Base-by-base conservation (phyloP, 1,140 invertebrate species). In the Zaprionus camerounensis region DNA sequence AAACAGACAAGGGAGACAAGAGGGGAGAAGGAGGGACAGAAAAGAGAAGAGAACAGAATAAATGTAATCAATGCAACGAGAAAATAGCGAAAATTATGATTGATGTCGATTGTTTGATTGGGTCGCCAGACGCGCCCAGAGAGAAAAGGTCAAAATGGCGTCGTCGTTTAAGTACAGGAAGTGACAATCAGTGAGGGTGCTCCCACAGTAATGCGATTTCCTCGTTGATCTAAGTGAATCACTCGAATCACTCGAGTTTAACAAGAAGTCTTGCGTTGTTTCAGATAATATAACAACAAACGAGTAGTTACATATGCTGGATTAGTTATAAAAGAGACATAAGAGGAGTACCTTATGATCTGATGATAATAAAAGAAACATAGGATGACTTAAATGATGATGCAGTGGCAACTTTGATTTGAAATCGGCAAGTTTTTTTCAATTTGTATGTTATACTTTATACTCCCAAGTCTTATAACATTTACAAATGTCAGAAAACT, bases 81-180 rank as follows among this genome's bases (percentile, higher is more conserved):
- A 78, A 78, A 84, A 88, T 78, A 73, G 68, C 69, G 70, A 88
- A 88, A 90, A 90, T 90, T 79, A 84, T 90, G 84, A 90, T 88
- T 88, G 84, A 88, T 90, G 81, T 81, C 84, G 85, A 88, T 90
- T 88, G 84, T 88, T 88, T 84, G 84, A 88, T 88, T 88, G 85
- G 84, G 75, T 71, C 49, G 75, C 75, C 74, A 76, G 64, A 69
- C 67, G 66, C 55, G 66, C 55, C n/a, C 53, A 67, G 17, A 38
- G n/a, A 46, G 46, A 17, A 56, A 49, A 70, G 59, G 66, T 57
- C 58, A 71, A 75, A 75, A 75, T 75, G 59, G 67, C 72, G 59
- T 71, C 67, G 34, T 41, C 59, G 3, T 22, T 58, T 49, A 28
- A 64, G 67, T 22, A 61, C 67, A 75, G 71, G 71, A 74, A 74